Base-by-base conservation (phyloP, 2,113 vertebrate species). In the Pedionomus torquatus region DNA sequence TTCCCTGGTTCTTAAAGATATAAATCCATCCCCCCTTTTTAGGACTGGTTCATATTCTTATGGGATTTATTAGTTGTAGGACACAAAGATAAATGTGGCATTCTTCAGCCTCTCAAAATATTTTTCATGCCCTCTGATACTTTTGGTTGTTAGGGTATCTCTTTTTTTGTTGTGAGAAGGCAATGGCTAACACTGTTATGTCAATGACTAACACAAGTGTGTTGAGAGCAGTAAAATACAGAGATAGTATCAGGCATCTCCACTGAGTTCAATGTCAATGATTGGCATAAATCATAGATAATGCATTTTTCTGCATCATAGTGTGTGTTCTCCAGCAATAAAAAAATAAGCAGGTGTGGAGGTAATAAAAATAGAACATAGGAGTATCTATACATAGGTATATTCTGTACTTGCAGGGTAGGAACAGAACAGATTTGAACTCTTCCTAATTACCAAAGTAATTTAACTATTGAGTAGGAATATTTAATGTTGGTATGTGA, bases 141-240 rank as follows among this genome's bases (percentile, higher is more conserved):
- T 75, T 89, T 93, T 81, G 28, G 48, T 86, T 74, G 35, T 63
- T 81, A 57, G 21, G 12, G 9, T 65, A 0, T 6, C 64, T 64
- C 6, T 58, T 80, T 65, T 76, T 54, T 55, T 60, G 5, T 26
- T 91, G 10, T 39, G 30, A 63, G 71, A 90, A 76, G 54, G 51
- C 89, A 77, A 2, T 91, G 90, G 49, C 37, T 55, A 82, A 55
- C 55, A 19, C n/a, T 93, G 84, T 63, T 87, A 83, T 94, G 71
- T 94, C 95, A 93, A 91, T 86, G 68, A 71, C 82, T 90, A 83
- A 87, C 82, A 90, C 68, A 93, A 95, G 82, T 70, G 60, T 9
- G 3, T 76, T 87, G 51, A 87, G 23, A 79, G 51, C 90, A 90
- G 83, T 93, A 92, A 94, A 92, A 93, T 80, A 66, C 93, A 86